Conservation (phyloP, 2,888 invertebrate genomes). For the Melikaiella ostensackeni region DNA sequence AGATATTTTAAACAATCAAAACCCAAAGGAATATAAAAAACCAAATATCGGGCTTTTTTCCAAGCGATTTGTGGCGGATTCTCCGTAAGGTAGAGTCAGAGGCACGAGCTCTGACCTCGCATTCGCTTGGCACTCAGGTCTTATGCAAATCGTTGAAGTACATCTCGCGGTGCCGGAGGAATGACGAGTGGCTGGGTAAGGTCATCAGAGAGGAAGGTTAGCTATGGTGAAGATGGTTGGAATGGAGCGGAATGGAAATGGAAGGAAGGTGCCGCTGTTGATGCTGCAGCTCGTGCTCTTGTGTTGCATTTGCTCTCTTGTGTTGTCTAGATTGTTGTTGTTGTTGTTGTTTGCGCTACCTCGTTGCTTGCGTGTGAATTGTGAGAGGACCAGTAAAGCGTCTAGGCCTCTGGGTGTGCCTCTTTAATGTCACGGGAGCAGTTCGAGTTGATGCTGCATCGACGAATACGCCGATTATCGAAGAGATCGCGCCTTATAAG, state of each 20-base stretch:
- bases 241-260: slow-evolving; percentile 36
- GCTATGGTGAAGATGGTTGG: slow-evolving; percentile 36
- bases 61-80: neutral
- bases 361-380: slow-evolving; percentile 51
- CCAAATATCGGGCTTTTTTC: neutral
- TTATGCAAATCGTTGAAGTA: slow-evolving; percentile 60
- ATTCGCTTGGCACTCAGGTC: slow-evolving; percentile 56
- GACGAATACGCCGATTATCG: slow-evolving; percentile 51
- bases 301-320: slow-evolving; percentile 20
- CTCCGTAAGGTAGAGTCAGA: neutral
- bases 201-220: slow-evolving; percentile 64
- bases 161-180: slow-evolving; percentile 47
- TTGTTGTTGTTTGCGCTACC: slow-evolving; percentile 40
- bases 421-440: slow-evolving; percentile 69
- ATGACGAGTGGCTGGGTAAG: slow-evolving; percentile 64
- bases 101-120: slow-evolving; percentile 51
- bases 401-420: slow-evolving; percentile 63
- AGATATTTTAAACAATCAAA: too few relatives aligned
- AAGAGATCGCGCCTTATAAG: slow-evolving; percentile 51
- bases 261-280: slow-evolving; percentile 35
- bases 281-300: slow-evolving; percentile 15
- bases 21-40: too few relatives aligned
- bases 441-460: slow-evolving; percentile 56
- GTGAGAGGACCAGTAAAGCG: slow-evolving; percentile 49
- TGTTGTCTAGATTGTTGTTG: slow-evolving; percentile 32